These are phyloP conservation scores for Nothocercus nigrocapillus DNA, from an alignment of 2,113 vertebrate genomes.

Conservation along the genomic window DNA sequence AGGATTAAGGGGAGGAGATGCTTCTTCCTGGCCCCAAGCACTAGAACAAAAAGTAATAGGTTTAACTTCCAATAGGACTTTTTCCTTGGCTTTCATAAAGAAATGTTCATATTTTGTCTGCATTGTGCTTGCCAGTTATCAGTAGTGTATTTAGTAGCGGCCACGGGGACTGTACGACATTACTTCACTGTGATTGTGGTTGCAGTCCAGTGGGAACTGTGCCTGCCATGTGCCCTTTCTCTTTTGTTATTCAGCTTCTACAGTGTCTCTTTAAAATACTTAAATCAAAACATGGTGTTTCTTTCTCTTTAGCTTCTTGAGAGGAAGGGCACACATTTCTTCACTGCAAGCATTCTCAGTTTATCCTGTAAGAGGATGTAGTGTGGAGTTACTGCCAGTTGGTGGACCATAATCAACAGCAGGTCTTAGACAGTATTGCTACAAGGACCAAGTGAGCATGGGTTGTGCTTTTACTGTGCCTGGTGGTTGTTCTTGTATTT, in stretches of 20 bases:
- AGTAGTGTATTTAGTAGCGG: not conserved
- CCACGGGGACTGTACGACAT: fast-evolving
- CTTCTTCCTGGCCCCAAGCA: slow-evolving; percentile 16
- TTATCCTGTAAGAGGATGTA: not conserved
- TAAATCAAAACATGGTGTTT: not conserved
- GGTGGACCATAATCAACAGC: not conserved
- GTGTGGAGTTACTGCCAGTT: not conserved
- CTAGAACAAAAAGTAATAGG: not conserved
- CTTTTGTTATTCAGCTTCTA: not conserved
- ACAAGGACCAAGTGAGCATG: not conserved
- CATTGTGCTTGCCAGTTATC: not conserved
- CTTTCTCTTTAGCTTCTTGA: not conserved
- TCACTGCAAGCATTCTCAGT: not conserved
- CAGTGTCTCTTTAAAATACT: not conserved
- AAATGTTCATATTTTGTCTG: not conserved
- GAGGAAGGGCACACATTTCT: not conserved
- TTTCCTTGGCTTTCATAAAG: not conserved
- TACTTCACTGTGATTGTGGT: not conserved
- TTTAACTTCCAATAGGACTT: slow-evolving; percentile 20
- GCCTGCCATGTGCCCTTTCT: not conserved
- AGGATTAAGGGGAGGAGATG: not conserved
- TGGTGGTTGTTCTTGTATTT: fast-evolving
- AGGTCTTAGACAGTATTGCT: not conserved
- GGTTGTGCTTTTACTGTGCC: fast-evolving
- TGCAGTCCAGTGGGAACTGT: not conserved